Conservation (phyloP, 2,888 invertebrate species). For the Zhengitettix transpicula region DNA sequence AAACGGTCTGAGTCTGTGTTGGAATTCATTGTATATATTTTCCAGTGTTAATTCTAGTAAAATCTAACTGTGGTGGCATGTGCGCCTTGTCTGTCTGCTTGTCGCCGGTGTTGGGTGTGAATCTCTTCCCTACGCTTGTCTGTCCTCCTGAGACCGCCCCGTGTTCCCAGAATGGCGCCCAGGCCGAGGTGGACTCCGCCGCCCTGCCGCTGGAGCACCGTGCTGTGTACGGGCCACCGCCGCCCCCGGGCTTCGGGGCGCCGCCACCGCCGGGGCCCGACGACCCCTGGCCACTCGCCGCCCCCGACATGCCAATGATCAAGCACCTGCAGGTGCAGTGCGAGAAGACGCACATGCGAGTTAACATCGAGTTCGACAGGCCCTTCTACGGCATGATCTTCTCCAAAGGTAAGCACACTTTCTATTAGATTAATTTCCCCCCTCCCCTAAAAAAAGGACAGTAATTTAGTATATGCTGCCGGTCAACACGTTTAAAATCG, state of each 20-base stretch:
- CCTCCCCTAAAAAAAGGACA: no score
- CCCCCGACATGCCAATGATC: conserved; percentile 83
- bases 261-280: conserved; percentile 30
- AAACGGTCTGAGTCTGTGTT: no score
- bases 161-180: conserved; percentile 30
- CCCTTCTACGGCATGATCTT: conserved; percentile 94
- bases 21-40: no score
- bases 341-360: conserved; percentile 89
- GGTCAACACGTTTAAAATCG: no score
- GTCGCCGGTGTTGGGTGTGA: no score
- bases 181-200: conserved; percentile 36
- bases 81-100: no score
- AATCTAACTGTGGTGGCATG: no score
- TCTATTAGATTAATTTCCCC: no score
- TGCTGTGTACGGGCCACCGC: conserved; percentile 20
- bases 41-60: no score
- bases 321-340: conserved; percentile 88
- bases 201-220: conserved; percentile 67
- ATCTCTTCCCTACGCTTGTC: no score
- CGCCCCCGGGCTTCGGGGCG: conserved; percentile 13
- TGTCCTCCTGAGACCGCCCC: no score
- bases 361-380: conserved; percentile 86
- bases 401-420: conserved; percentile 47
- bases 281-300: conserved; percentile 77
- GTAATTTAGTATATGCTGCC: no score